Evolutionary conservation across 1,140 invertebrate species (phyloP).

Genomic region (Drosophila nannoptera): DNA sequence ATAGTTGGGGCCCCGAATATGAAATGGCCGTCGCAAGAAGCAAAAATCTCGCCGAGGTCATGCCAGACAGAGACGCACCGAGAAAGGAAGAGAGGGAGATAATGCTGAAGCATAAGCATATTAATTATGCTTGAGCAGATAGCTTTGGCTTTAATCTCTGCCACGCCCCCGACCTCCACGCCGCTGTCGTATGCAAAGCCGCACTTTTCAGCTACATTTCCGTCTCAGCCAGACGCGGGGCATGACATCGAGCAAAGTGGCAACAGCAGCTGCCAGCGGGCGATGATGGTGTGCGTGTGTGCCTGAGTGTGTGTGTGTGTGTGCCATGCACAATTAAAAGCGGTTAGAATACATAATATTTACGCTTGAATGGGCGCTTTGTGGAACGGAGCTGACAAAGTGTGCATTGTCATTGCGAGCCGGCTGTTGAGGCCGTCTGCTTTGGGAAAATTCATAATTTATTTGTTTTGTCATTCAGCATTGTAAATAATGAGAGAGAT

Average conservation of each 20-base stretch:
- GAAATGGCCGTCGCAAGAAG: neutral
- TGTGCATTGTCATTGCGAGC: slow-evolving; percentile 64
- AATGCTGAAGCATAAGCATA: neutral
- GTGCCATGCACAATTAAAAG: slow-evolving; percentile 71
- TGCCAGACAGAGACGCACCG: neutral
- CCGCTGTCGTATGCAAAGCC: slow-evolving; percentile 66
- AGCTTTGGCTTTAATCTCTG: slow-evolving; percentile 46
- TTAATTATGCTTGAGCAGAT: slow-evolving; percentile 53
- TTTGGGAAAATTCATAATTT: slow-evolving; percentile 72
- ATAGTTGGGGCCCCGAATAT: neutral
- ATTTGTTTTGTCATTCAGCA: slow-evolving; percentile 77
- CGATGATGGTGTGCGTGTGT: neutral
- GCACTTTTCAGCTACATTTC: slow-evolving; percentile 72
- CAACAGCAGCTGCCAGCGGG: slow-evolving; percentile 36
- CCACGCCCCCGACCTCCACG: slow-evolving; percentile 12
- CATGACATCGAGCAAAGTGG: slow-evolving; percentile 59
- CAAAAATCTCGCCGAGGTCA: neutral
- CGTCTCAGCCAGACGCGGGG: slow-evolving; percentile 24
- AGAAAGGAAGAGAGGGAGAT: too few species aligned
- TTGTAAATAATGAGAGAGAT: slow-evolving; percentile 77
- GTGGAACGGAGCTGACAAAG: slow-evolving; percentile 41
- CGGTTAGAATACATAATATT: slow-evolving; percentile 74
- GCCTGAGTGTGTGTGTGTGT: slow-evolving; percentile 9
- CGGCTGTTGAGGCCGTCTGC: slow-evolving; percentile 33
- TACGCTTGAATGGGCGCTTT: slow-evolving; percentile 74